phyloP scores from a whole-genome alignment of 2,888 invertebrate genomes.

The Drosophila eohydei region DNA sequence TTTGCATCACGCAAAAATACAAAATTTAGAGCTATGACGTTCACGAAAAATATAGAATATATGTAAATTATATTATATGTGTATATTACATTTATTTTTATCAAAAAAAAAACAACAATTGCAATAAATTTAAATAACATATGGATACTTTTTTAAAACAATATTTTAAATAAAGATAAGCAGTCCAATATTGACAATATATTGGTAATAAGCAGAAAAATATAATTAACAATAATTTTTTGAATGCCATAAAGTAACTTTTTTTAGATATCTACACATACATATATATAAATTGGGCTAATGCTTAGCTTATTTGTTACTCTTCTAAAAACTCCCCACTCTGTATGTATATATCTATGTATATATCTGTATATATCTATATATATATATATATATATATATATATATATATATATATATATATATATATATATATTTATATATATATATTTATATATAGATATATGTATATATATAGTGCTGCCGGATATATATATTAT shows the following conservation, averaged over 20 bases:
- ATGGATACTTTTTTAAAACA: not conserved
- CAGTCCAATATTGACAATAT: not conserved
- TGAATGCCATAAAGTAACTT: not conserved
- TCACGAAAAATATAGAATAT: not conserved
- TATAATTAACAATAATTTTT: constrained; percentile 1
- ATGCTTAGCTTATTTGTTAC: no score
- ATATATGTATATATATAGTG: no score
- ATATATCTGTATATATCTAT: no score
- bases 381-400: no score
- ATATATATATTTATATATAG: no score
- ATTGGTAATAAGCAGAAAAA: not conserved
- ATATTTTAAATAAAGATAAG: not conserved
- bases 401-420: no score
- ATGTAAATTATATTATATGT: not conserved
- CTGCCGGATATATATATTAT: no score
- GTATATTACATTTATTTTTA: not conserved
- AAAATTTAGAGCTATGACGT: constrained; percentile 4
- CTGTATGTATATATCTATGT: not conserved
- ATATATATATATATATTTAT: no score
- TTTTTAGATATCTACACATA: not conserved
- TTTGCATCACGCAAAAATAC: not conserved
- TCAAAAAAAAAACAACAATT: no score
- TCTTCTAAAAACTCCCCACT: no score
- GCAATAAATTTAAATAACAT: not conserved
- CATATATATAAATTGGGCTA: not conserved